These are phyloP conservation scores for Hozukius guyotensis DNA, from an alignment of 2,797 vertebrate genomes.

Conservation along the genomic window DNA sequence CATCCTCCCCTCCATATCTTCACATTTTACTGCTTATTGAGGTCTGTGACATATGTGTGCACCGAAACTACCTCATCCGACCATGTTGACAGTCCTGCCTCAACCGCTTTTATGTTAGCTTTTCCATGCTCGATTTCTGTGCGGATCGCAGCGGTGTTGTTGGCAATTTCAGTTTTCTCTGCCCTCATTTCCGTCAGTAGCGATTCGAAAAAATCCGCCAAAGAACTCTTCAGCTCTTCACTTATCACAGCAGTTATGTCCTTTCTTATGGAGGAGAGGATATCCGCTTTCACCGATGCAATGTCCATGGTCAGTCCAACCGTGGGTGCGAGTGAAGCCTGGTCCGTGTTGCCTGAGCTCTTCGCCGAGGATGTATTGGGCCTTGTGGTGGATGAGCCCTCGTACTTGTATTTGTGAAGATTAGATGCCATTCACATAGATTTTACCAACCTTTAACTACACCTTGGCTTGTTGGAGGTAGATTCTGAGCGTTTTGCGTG, in stretches of 20 bases:
- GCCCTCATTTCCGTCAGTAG: not conserved
- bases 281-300: not conserved
- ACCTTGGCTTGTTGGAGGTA: too few species aligned
- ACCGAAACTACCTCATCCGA: not conserved
- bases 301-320: not conserved
- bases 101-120: not conserved
- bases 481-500: too few species aligned
- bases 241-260: not conserved
- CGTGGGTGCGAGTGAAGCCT: rapidly evolving
- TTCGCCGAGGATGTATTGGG: not conserved
- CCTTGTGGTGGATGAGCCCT: not conserved
- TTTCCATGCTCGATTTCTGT: not conserved
- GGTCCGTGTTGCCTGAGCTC: not conserved
- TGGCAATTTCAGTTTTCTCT: not conserved
- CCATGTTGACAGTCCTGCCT: not conserved
- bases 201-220: not conserved
- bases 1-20: not conserved
- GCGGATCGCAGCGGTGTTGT: not conserved
- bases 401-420: not conserved
- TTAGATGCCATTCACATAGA: not conserved
- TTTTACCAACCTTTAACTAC: too few species aligned
- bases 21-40: not conserved
- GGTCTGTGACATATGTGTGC: not conserved
- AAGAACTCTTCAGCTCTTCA: not conserved
- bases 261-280: not conserved